Percentiles rank a stretch among this genome's conserved stretches.
Conservation (phyloP, 2,888 invertebrate species). For the Napeogenes inachia region DNA sequence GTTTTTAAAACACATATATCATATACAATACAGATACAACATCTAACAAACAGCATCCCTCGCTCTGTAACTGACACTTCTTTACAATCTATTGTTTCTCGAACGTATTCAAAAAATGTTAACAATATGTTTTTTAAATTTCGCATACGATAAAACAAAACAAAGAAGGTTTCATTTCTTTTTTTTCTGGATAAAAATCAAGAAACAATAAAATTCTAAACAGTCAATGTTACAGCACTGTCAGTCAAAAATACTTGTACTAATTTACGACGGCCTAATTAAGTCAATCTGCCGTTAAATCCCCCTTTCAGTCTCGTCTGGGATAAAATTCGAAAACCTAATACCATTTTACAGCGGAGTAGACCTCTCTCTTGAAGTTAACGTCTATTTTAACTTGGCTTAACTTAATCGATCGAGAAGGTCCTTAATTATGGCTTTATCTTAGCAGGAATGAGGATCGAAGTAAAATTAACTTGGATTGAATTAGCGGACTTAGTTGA, state of each 20-base stretch:
- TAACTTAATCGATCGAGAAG: conserved; percentile 77
- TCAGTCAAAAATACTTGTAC: conserved; percentile 69
- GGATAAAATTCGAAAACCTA: conserved; percentile 76
- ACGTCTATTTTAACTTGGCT: conserved; percentile 76
- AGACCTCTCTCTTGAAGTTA: conserved; percentile 75
- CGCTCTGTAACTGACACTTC: conserved; percentile 3
- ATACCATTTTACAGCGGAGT: conserved; percentile 77
- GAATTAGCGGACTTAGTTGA: conserved; percentile 46
- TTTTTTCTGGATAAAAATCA: no score
- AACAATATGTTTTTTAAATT: conserved; percentile 1
- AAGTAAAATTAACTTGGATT: conserved; percentile 59
- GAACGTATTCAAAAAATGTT: conserved; percentile 3
- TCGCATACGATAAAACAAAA: not conserved
- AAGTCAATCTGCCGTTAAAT: conserved; percentile 73
- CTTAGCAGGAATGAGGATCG: conserved; percentile 67
- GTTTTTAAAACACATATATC: not conserved
- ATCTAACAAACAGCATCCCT: not conserved
- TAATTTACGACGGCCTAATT: conserved; percentile 70
- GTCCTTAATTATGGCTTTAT: conserved; percentile 76
- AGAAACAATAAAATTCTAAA: conserved; percentile 7
- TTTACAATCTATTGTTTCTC: conserved; percentile 2
- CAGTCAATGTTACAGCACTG: conserved; percentile 47
- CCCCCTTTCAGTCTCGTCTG: conserved; percentile 67
- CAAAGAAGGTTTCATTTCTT: no score
- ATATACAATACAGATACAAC: not conserved